Conservation (phyloP, 1,140 invertebrate genomes). For the Chelonus insularis region DNA sequence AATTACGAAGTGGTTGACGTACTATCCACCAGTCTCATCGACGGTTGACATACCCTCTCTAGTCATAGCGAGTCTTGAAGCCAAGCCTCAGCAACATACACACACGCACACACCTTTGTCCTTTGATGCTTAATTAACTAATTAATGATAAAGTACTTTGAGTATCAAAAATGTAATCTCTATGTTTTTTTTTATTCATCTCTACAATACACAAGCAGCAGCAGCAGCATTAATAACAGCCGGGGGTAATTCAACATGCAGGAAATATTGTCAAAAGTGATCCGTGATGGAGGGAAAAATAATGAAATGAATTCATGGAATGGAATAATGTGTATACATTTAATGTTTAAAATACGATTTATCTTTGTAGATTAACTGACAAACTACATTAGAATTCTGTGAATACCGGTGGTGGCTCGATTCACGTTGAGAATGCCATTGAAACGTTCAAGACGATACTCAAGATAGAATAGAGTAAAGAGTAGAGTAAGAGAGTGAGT, state of each 20-base stretch:
- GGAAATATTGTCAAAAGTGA: background rate
- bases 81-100: slow-evolving; percentile 5
- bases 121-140: slow-evolving; percentile 34
- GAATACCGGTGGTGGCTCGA: slow-evolving; percentile 6
- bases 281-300: too few species aligned
- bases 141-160: slow-evolving; percentile 33
- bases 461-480: background rate
- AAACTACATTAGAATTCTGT: slow-evolving; percentile 11
- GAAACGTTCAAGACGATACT: slow-evolving; percentile 15
- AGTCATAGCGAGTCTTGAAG: slow-evolving; percentile 2
- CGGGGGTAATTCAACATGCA: background rate
- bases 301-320: too few species aligned
- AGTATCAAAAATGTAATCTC: slow-evolving; percentile 15
- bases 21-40: slow-evolving; percentile 6
- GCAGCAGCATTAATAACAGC: background rate
- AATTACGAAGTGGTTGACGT: slow-evolving; percentile 7
- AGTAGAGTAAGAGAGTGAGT: background rate
- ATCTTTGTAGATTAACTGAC: slow-evolving; percentile 16
- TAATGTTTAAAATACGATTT: background rate
- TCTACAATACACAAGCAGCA: too few species aligned
- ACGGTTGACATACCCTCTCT: slow-evolving; percentile 18
- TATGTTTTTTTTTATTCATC: background rate
- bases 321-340: slow-evolving; percentile 1
- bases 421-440: slow-evolving; percentile 19
- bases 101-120: slow-evolving; percentile 17